Evolutionary conservation across 2,797 vertebrate genomes (phyloP).

Genomic region (Ptychobarbus kaznakovi): DNA sequence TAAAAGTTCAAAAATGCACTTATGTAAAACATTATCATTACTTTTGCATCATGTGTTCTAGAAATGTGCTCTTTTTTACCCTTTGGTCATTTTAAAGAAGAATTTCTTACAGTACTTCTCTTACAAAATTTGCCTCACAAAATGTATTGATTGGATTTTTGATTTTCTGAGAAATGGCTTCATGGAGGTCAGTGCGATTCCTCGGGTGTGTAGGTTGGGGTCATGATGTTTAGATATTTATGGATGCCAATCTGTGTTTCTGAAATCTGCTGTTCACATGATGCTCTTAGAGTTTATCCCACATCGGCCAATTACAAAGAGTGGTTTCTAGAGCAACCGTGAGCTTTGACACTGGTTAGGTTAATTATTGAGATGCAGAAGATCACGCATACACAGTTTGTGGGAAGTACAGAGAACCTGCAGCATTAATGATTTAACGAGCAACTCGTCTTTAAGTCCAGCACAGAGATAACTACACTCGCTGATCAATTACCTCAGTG

Average conservation of each 20-base stretch:
- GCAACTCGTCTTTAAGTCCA: background rate
- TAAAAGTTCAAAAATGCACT: background rate
- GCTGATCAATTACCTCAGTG: background rate
- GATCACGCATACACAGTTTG: conserved; percentile 11
- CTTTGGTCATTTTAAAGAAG: background rate
- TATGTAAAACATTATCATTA: background rate
- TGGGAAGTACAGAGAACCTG: conserved; percentile 3
- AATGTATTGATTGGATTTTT: background rate
- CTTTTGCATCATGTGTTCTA: background rate
- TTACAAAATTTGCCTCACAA: background rate
- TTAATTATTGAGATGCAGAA: conserved; percentile 6
- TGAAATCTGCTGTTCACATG: conserved; percentile 1
- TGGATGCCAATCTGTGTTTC: conserved; percentile 10
- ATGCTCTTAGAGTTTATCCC: background rate
- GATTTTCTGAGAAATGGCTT: background rate
- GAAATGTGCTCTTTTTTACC: background rate
- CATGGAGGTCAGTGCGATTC: background rate
- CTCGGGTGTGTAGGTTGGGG: background rate
- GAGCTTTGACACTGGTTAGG: conserved; percentile 22
- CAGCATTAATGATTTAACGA: background rate
- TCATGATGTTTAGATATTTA: background rate
- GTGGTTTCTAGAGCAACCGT: background rate
- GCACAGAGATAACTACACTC: background rate
- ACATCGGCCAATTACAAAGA: conserved; percentile 35
- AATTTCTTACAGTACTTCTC: background rate